Base-by-base conservation (phyloP, 1,140 invertebrate genomes). In the Palaemon carinicauda region DNA sequence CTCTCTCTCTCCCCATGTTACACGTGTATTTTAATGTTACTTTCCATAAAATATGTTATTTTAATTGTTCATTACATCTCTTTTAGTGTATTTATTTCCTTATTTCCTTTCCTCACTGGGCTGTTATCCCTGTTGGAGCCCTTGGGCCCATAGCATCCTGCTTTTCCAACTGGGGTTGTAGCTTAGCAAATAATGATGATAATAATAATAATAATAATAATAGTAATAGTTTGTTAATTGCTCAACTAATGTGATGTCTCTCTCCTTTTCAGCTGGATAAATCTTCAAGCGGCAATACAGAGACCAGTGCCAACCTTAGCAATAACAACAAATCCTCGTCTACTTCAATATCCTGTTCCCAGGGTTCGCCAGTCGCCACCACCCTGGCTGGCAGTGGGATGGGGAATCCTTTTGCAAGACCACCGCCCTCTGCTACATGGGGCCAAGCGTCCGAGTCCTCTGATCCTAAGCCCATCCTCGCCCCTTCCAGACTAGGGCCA, bases 341-440 rank as follows among this genome's bases (percentile, higher is more conserved):
- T n/a, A 17, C 53, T 33, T 79, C 77, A 60, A 27, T 41, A 41
- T 41, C 41, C 41, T 41, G 33, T 50, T 17, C 29, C 12, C 27
- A 53, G 19, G 41, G 51, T 65, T 31, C 74, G 33, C 52, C 74
- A 52, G 56, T 60, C n/a, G 82, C 51, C 21, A 71, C 54, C 41
- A 69, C 74, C 19, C 71, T 85, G 24, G 75, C 82, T 33, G 60
- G 75, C 77, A 29, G 74, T 29, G 82, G 82, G 21, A 78, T 85
- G 82, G 82, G 82, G 19, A 85, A 85, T 33, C 82, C 82, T 41
- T 85, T 85, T 71, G 82, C 82, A 29, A 78, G 75, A 51, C 56
- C 74, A 3, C 33, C 77, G 7, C 56, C 75, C 31, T 75, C 78
- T 17, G 56, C 54, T 41, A 77, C 82, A 19, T 85, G 82, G 82